Evolutionary conservation across 2,797 vertebrate genomes (phyloP).

Genomic region (Coreius guichenoti): DNA sequence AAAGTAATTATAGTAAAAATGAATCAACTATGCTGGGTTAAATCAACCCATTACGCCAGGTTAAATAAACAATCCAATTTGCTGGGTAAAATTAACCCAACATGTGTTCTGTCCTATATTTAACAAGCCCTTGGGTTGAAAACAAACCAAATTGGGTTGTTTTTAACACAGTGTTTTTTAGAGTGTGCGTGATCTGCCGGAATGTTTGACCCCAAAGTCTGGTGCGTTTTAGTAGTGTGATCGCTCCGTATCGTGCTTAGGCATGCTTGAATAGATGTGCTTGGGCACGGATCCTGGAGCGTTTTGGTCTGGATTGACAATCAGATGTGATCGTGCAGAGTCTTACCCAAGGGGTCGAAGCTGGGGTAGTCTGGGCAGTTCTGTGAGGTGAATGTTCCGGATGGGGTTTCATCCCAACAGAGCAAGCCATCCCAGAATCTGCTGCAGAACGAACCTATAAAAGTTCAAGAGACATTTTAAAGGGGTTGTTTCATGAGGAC

Average conservation of each 20-base stretch:
- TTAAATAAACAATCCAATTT: too few relatives aligned
- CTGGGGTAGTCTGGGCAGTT: slow-evolving; percentile 86
- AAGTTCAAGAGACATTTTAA: slow-evolving; percentile 30
- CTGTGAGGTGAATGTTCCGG: slow-evolving; percentile 81
- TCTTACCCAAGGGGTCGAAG: slow-evolving; percentile 83
- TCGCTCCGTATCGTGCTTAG: too few relatives aligned
- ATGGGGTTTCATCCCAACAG: slow-evolving; percentile 92
- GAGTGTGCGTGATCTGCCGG: background rate
- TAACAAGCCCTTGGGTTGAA: too few relatives aligned
- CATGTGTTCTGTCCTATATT: too few relatives aligned
- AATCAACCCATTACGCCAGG: too few relatives aligned
- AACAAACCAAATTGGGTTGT: too few relatives aligned
- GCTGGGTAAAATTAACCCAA: too few relatives aligned
- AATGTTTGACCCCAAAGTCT: background rate
- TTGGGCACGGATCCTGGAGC: background rate
- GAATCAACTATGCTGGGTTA: too few relatives aligned
- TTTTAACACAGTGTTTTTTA: too few relatives aligned
- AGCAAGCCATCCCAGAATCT: slow-evolving; percentile 92
- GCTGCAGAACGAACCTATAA: slow-evolving; percentile 84
- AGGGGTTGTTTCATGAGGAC: background rate
- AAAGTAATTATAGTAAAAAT: too few relatives aligned
- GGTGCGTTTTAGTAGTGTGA: too few relatives aligned
- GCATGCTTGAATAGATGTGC: too few relatives aligned
- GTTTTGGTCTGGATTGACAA: slow-evolving; percentile 13
- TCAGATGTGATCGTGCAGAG: slow-evolving; percentile 35